A percentile compares a stretch with the other conserved stretches of the same genome.
phyloP scores from a whole-genome alignment of 1,140 invertebrate species.

The Hirudo medicinalis region DNA sequence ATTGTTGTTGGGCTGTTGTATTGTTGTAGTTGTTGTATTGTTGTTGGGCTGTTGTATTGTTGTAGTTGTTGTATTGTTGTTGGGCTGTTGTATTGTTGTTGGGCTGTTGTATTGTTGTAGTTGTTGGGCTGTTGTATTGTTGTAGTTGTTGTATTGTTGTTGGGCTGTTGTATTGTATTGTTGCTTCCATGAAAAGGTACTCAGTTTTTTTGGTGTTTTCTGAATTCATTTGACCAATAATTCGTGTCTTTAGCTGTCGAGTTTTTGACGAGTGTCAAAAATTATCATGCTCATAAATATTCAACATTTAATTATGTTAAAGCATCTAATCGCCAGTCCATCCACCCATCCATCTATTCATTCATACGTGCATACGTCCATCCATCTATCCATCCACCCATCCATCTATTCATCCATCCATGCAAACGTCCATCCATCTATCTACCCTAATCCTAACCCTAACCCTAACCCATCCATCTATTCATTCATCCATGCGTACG shows the following conservation, averaged over 20 bases:
- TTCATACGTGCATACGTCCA: not conserved
- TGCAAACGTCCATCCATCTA: not conserved
- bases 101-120: no score
- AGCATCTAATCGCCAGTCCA: not conserved
- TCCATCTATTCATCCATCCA: not conserved
- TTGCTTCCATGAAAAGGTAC: not conserved
- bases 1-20: no score
- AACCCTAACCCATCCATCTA: no score
- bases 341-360: not conserved
- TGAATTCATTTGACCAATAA: not conserved
- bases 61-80: no score
- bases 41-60: no score
- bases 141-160: not conserved
- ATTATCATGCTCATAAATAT: not conserved
- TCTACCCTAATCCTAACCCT: not conserved
- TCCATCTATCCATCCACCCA: conserved; percentile 5
- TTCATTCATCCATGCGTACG: no score
- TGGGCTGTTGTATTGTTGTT: no score
- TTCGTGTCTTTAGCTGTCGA: not conserved
- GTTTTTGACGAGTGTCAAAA: no score
- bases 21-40: no score
- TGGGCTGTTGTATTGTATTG: not conserved
- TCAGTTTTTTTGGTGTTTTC: not conserved
- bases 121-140: no score
- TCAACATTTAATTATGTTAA: not conserved